phyloP scores from a whole-genome alignment of 2,888 invertebrate genomes.

The Spodoptera littoralis region DNA sequence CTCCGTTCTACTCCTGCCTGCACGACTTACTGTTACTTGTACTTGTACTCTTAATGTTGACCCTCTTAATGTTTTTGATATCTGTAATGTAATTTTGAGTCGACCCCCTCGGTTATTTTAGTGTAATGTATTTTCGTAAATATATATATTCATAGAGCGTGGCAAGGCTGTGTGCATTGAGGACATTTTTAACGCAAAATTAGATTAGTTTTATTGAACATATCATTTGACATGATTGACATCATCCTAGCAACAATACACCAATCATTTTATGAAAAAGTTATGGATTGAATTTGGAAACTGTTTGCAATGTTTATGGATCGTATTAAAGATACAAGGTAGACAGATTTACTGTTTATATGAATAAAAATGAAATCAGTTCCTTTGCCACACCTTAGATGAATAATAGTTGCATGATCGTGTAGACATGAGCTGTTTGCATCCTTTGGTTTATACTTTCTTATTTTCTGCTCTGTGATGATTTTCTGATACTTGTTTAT shows the following conservation, averaged over 20 bases:
- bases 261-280: constrained; percentile 81
- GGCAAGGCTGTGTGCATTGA: constrained; percentile 92
- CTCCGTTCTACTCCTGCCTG: constrained; percentile 80
- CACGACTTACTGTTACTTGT: constrained; percentile 84
- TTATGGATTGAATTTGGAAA: constrained; percentile 76
- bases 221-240: constrained; percentile 82
- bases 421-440: constrained; percentile 76
- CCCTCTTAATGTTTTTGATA: constrained; percentile 85
- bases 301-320: constrained; percentile 79
- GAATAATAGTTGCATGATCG: constrained; percentile 84
- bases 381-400: constrained; percentile 89
- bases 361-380: constrained; percentile 82
- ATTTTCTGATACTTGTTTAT: constrained; percentile 69
- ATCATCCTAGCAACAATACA: constrained; percentile 85
- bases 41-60: constrained; percentile 85
- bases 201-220: constrained; percentile 84
- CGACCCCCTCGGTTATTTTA: constrained; percentile 87
- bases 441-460: constrained; percentile 66
- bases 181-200: constrained; percentile 88
- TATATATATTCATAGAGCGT: constrained; percentile 88
- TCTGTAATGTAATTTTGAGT: constrained; percentile 85
- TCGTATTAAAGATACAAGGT: constrained; percentile 75
- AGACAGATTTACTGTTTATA: constrained; percentile 77
- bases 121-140: constrained; percentile 85
- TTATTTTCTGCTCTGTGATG: constrained; percentile 69